A percentile compares a stretch with the other conserved stretches of the same genome.
phyloP scores from a whole-genome alignment of 2,797 vertebrate genomes.

The Loris lydekkerianus region DNA sequence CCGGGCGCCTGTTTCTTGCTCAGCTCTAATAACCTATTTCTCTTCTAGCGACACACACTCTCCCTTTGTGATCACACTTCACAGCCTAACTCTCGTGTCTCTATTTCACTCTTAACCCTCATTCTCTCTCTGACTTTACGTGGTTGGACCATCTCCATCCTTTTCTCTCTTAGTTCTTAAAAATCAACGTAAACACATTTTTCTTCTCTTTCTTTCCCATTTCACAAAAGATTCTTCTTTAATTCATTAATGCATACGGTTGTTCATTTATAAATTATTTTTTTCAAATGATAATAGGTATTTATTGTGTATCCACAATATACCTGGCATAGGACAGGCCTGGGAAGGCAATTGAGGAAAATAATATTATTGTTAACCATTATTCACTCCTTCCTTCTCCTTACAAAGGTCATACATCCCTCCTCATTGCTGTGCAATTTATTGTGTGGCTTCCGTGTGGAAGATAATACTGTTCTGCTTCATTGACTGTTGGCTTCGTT shows the following conservation, averaged over 20 bases:
- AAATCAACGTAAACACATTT: slow-evolving; percentile 41
- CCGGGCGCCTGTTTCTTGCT: not conserved
- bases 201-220: not conserved
- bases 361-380: not conserved
- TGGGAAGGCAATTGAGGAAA: not conserved
- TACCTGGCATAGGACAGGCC: not conserved
- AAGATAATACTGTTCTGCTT: not conserved
- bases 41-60: not conserved
- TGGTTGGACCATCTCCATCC: not conserved
- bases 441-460: not conserved
- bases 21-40: not conserved
- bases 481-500: slow-evolving; percentile 12
- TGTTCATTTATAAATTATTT: not conserved
- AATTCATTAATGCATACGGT: not conserved
- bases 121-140: not conserved
- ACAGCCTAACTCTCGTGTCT: not conserved
- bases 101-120: not conserved
- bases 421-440: not conserved
- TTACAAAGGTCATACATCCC: not conserved
- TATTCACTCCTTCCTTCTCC: not conserved
- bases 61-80: not conserved
- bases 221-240: not conserved
- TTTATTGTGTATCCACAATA: not conserved
- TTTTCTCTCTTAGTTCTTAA: not conserved
- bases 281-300: slow-evolving; percentile 11